Percentiles rank a stretch among this genome's conserved stretches.
Conservation (phyloP, 2,797 vertebrate genomes). For the Microtus agrestis region DNA sequence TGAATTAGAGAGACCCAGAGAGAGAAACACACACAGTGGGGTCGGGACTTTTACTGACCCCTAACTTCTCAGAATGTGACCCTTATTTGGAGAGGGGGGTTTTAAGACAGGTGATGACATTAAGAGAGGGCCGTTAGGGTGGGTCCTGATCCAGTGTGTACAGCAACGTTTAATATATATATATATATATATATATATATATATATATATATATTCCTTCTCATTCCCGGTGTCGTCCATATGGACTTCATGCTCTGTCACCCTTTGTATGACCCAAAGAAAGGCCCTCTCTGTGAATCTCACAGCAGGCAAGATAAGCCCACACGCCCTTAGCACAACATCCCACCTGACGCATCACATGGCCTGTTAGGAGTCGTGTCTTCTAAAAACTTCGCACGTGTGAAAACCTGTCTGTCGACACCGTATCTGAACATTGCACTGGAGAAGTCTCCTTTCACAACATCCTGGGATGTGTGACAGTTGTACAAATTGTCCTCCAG, state of each 20-base stretch:
- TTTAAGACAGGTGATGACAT: neutral
- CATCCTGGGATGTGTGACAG: neutral
- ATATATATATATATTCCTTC: neutral
- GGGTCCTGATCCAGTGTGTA: neutral
- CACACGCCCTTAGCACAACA: neutral
- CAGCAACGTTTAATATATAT: too few relatives aligned
- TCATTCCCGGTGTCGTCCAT: neutral
- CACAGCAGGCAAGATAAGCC: neutral
- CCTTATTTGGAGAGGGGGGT: neutral
- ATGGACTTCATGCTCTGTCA: neutral
- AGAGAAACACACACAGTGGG: neutral
- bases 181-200: too few relatives aligned
- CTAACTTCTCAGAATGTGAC: neutral
- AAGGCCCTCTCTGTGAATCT: neutral
- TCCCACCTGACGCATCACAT: neutral
- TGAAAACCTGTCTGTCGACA: conserved; percentile 7
- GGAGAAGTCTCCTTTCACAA: neutral
- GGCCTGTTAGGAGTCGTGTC: conserved; percentile 6
- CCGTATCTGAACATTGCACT: neutral
- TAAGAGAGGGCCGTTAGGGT: neutral
- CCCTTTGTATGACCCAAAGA: neutral
- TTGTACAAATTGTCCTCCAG: neutral
- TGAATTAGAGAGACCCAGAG: neutral
- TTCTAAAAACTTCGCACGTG: neutral
- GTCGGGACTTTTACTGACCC: neutral